Percentiles rank a stretch among this genome's conserved stretches.
Conservation (phyloP, 2,797 vertebrate genomes). For the Aphelocoma californica region DNA sequence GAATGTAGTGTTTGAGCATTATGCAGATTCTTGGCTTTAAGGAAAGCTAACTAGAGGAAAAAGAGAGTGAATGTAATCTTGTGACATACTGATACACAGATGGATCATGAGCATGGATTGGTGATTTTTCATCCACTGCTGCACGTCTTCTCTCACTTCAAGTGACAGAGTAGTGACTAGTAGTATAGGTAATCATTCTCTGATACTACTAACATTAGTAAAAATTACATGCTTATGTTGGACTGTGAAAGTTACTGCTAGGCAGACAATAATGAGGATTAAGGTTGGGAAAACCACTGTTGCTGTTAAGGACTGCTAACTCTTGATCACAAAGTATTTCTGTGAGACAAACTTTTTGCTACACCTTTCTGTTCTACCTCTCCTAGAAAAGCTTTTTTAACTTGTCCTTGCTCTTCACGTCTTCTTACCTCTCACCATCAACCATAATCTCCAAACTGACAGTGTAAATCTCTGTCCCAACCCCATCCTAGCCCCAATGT, state of each 20-base stretch:
- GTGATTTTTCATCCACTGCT: background rate
- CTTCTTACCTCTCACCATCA: background rate
- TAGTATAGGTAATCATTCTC: background rate
- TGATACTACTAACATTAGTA: background rate
- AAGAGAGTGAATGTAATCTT: background rate
- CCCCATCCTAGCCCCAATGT: background rate
- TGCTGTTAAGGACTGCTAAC: background rate
- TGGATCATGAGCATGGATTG: background rate
- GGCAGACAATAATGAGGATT: background rate
- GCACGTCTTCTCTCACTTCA: background rate
- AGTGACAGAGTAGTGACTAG: background rate
- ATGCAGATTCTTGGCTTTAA: background rate
- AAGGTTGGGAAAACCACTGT: accelerated
- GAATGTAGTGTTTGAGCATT: background rate
- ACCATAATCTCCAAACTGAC: background rate
- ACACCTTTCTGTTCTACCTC: background rate
- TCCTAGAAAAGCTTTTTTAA: background rate
- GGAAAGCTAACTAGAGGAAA: background rate
- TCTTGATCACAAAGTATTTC: background rate
- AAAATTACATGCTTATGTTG: background rate
- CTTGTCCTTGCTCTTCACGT: background rate
- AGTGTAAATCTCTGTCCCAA: background rate
- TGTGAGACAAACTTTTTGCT: background rate
- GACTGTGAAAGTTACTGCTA: background rate
- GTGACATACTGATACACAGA: background rate